A percentile compares a stretch with the other conserved stretches of the same genome.
phyloP scores from a whole-genome alignment of 1,140 invertebrate genomes.

The Lamellibrachia luymesi region DNA sequence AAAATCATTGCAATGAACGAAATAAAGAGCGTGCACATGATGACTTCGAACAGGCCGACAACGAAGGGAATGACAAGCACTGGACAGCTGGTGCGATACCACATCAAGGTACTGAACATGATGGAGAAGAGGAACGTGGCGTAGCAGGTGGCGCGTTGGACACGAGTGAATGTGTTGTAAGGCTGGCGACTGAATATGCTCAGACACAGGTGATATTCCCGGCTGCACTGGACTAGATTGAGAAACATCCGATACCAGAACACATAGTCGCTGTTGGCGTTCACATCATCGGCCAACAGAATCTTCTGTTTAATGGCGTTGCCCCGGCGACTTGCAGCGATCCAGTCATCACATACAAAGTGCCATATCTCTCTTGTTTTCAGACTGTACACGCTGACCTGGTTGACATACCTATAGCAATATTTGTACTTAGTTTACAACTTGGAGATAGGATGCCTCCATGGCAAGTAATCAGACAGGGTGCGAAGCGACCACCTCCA shows the following conservation, averaged over 20 bases:
- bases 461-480: no score
- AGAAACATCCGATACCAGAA: background rate
- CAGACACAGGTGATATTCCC: slow-evolving; percentile 48
- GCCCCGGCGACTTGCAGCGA: background rate
- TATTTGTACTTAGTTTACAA: background rate
- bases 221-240: background rate
- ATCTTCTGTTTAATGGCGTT: background rate
- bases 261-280: background rate
- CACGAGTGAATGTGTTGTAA: slow-evolving; percentile 47
- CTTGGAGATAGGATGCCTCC: no score
- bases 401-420: background rate
- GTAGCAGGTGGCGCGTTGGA: slow-evolving; percentile 48
- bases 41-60: background rate
- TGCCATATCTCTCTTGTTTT: background rate
- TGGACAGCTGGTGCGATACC: slow-evolving; percentile 34
- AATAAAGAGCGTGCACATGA: background rate
- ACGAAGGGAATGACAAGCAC: background rate
- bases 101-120: slow-evolving; percentile 49
- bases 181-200: slow-evolving; percentile 46
- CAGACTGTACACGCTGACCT: background rate
- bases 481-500: no score
- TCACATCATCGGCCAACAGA: background rate
- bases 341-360: background rate
- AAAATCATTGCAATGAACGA: background rate
- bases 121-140: slow-evolving; percentile 46